Percentiles rank a stretch among this genome's conserved stretches.
phyloP scores from a whole-genome alignment of 2,113 vertebrate species.

The Aythya baeri region DNA sequence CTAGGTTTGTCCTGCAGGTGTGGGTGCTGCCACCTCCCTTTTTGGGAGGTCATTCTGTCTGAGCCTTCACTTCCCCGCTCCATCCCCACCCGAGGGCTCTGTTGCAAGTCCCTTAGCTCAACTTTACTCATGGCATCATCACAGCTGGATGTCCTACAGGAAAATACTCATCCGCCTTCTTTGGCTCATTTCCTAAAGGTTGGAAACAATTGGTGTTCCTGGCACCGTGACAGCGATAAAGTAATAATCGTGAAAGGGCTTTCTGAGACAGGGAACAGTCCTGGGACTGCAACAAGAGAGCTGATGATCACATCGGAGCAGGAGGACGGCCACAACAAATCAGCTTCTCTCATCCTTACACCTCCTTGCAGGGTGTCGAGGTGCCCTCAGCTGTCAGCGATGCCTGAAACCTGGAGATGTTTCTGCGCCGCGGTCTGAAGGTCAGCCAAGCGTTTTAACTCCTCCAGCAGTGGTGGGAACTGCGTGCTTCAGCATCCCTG shows the following conservation, averaged over 20 bases:
- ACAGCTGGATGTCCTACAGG: neutral
- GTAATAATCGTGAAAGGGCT: neutral
- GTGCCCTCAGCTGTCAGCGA: neutral
- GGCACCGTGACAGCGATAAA: neutral
- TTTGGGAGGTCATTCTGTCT: too few relatives aligned
- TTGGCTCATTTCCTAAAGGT: neutral
- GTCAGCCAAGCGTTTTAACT: neutral
- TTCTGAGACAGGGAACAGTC: neutral
- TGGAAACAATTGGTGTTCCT: neutral
- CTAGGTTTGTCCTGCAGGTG: neutral
- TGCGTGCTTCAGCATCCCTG: neutral
- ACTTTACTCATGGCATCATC: neutral
- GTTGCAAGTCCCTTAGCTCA: neutral
- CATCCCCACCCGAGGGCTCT: neutral
- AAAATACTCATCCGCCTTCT: neutral
- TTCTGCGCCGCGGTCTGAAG: neutral
- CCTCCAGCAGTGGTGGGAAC: neutral
- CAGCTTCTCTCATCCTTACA: neutral
- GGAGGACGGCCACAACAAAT: neutral
- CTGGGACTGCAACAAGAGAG: neutral
- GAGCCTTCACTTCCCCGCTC: rapidly evolving
- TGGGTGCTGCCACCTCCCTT: neutral
- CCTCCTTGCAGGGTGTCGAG: neutral
- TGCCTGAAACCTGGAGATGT: rapidly evolving
- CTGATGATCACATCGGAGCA: neutral